Evolutionary conservation across 2,888 invertebrate species (phyloP).

Genomic region (Oeneis ivallda): DNA sequence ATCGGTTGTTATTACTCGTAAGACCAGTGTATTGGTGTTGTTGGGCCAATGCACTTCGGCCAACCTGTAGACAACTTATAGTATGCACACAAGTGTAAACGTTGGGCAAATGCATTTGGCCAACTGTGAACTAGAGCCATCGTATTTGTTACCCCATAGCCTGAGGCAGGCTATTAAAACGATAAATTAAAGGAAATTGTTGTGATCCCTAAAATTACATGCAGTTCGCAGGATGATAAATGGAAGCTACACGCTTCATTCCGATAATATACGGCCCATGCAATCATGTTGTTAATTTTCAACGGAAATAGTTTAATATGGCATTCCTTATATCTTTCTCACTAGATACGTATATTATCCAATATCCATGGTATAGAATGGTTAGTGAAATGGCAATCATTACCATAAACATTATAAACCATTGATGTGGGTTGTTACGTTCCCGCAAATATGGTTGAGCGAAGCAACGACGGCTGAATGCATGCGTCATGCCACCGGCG

Average conservation of each 20-base stretch:
- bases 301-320: constrained; percentile 26
- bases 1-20: constrained; percentile 23
- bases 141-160: constrained; percentile 42
- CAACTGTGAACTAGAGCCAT: background rate
- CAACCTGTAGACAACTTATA: background rate
- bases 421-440: too few species aligned
- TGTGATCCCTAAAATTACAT: constrained; percentile 53
- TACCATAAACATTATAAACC: too few species aligned
- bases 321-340: constrained; percentile 2
- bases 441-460: too few species aligned
- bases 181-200: constrained; percentile 58
- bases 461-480: too few species aligned
- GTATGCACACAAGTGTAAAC: background rate
- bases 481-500: too few species aligned
- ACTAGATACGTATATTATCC: background rate
- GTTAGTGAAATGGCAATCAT: too few species aligned
- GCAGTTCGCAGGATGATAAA: constrained; percentile 44
- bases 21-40: background rate
- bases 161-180: constrained; percentile 42
- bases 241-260: constrained; percentile 37
- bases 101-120: background rate
- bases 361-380: too few species aligned
- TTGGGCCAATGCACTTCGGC: background rate
- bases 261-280: constrained; percentile 46
- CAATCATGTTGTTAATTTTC: constrained; percentile 48